A percentile compares a stretch with the other conserved stretches of the same genome.
Conservation (phyloP, 1,140 invertebrate genomes). For the Hydropsyche tenuis region DNA sequence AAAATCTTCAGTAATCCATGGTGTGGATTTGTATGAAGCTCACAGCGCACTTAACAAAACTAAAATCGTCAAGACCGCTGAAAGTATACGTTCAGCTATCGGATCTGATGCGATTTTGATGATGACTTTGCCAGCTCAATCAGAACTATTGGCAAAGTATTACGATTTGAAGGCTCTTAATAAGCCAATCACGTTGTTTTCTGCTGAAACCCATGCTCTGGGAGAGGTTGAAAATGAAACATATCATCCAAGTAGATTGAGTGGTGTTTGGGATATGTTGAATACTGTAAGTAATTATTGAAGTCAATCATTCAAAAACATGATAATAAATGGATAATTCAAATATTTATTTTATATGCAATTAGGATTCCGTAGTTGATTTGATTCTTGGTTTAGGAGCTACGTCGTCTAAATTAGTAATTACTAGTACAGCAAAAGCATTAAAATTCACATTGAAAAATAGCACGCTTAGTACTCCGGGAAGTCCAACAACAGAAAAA, state of each 20-base stretch:
- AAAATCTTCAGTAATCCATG: slow-evolving; percentile 67
- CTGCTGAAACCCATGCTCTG: slow-evolving; percentile 74
- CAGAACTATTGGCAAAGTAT: slow-evolving; percentile 72
- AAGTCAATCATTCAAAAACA: neutral
- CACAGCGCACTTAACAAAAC: slow-evolving; percentile 65
- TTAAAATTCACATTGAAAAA: slow-evolving; percentile 72
- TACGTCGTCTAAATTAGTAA: slow-evolving; percentile 71
- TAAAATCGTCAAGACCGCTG: slow-evolving; percentile 65
- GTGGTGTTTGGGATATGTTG: slow-evolving; percentile 78
- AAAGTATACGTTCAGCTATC: slow-evolving; percentile 64
- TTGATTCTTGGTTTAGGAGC: slow-evolving; percentile 74
- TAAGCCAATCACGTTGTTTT: slow-evolving; percentile 70
- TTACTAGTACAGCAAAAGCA: slow-evolving; percentile 73
- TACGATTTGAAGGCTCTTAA: slow-evolving; percentile 71
- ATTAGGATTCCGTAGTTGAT: slow-evolving; percentile 78
- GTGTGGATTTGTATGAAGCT: slow-evolving; percentile 68
- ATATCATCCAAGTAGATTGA: slow-evolving; percentile 77
- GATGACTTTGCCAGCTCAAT: slow-evolving; percentile 66
- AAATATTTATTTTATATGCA: slow-evolving; percentile 35
- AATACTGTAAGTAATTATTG: slow-evolving; percentile 71
- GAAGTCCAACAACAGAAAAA: slow-evolving; percentile 66
- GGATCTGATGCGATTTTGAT: slow-evolving; percentile 65
- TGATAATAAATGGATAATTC: neutral
- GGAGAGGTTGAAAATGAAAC: slow-evolving; percentile 69
- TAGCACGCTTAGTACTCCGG: slow-evolving; percentile 70